These are phyloP conservation scores for Trachelus troglodyta DNA, from an alignment of 2,888 invertebrate species.

Conservation along the genomic window DNA sequence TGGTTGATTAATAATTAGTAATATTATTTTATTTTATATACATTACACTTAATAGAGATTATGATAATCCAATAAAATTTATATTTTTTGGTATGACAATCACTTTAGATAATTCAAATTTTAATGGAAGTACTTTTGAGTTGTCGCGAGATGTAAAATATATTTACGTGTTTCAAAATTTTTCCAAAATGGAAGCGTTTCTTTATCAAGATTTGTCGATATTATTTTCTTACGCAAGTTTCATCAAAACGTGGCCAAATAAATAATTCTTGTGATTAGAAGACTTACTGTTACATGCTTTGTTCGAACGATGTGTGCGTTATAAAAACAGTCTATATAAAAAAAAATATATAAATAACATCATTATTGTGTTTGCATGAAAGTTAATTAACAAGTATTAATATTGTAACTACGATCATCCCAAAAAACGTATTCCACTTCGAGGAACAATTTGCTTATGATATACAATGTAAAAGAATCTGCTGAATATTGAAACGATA, in stretches of 20 bases:
- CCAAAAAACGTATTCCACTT: too few species aligned
- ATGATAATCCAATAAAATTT: conserved; percentile 59
- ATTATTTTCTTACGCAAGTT: neutral
- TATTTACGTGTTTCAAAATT: neutral
- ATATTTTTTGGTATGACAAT: conserved; percentile 60
- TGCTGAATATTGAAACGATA: neutral
- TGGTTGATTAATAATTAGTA: conserved; percentile 50
- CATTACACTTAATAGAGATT: conserved; percentile 36
- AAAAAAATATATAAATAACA: neutral
- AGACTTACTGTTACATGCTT: neutral
- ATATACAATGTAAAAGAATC: too few species aligned
- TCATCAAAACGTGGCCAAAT: neutral
- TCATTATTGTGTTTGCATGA: neutral
- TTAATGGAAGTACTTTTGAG: neutral
- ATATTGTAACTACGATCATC: neutral
- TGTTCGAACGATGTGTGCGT: neutral
- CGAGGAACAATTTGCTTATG: too few species aligned
- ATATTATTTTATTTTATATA: conserved; percentile 59
- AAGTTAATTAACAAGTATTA: neutral
- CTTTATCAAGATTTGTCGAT: neutral
- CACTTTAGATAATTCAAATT: conserved; percentile 6
- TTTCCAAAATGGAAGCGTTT: too few species aligned
- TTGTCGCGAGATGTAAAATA: neutral
- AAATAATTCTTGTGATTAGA: neutral
- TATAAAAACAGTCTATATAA: neutral